Conservation (phyloP, 2,888 invertebrate genomes). For the Apamea monoglypha region DNA sequence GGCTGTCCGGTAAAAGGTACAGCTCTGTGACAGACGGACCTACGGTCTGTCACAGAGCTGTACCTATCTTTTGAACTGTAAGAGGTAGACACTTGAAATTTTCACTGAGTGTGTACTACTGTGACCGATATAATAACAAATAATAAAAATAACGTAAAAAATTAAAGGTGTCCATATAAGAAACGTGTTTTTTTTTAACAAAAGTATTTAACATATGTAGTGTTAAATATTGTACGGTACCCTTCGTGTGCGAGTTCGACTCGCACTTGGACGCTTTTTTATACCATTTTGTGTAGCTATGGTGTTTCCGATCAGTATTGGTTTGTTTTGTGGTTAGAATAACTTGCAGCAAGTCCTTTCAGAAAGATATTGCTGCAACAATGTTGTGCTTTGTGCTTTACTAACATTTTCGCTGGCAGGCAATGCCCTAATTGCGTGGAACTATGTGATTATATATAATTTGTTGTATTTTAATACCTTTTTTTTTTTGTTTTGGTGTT, state of each 20-base stretch:
- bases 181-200: background rate
- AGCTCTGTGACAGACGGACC: too few species aligned
- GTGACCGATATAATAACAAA: background rate
- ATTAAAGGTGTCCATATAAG: background rate
- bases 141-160: background rate
- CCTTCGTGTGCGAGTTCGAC: background rate
- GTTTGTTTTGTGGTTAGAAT: slow-evolving; percentile 17
- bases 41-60: background rate
- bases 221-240: background rate
- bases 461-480: background rate
- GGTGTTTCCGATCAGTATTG: slow-evolving; percentile 22
- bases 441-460: background rate
- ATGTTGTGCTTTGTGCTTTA: background rate
- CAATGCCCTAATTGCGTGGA: background rate
- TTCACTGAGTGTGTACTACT: background rate
- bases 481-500: background rate
- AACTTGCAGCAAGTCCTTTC: background rate
- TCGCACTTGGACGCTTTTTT: background rate
- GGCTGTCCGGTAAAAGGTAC: background rate
- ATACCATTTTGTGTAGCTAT: background rate
- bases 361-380: background rate
- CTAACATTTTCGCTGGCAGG: background rate
- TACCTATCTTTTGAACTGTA: background rate
- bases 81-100: background rate
- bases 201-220: background rate